Conservation (phyloP, 2,888 invertebrate genomes). For the Ceratothoa steindachneri region DNA sequence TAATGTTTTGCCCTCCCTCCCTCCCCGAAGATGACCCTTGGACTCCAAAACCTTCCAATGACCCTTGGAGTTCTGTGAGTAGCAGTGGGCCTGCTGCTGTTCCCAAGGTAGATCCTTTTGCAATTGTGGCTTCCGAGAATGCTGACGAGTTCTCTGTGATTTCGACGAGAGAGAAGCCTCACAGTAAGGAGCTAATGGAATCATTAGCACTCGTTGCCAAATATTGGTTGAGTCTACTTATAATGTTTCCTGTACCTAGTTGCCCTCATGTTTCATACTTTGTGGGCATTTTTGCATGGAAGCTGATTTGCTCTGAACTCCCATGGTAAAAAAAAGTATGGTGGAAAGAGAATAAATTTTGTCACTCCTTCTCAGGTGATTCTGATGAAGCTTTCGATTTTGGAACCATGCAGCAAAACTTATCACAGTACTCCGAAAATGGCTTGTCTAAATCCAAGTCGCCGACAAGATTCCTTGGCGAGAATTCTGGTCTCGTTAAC, state of each 20-base stretch:
- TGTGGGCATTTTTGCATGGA: no score
- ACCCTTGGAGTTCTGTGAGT: constrained; percentile 17
- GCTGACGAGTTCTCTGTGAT: constrained; percentile 40
- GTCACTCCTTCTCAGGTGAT: constrained; percentile 30
- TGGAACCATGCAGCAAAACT: constrained; percentile 16
- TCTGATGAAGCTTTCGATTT: constrained; percentile 25
- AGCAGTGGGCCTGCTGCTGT: neutral
- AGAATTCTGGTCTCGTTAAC: constrained; percentile 94
- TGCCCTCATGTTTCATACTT: no score
- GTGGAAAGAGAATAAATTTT: no score
- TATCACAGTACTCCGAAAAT: constrained; percentile 18
- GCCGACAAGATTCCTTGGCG: constrained; percentile 77
- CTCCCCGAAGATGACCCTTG: constrained; percentile 7
- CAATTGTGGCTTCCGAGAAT: constrained; percentile 29
- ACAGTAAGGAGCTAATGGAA: no score
- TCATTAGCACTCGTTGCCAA: no score
- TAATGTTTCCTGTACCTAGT: no score
- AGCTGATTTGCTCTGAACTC: no score
- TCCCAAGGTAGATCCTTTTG: constrained; percentile 27
- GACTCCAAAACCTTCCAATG: neutral
- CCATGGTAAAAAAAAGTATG: no score
- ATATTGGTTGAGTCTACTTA: no score
- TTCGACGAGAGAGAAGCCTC: constrained; percentile 36
- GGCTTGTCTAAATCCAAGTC: constrained; percentile 49
- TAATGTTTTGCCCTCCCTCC: no score